Evolutionary conservation across 2,797 vertebrate genomes (phyloP), one percentile per base, ranked within the genome.

Genomic region (Cuniculus paca): DNA sequence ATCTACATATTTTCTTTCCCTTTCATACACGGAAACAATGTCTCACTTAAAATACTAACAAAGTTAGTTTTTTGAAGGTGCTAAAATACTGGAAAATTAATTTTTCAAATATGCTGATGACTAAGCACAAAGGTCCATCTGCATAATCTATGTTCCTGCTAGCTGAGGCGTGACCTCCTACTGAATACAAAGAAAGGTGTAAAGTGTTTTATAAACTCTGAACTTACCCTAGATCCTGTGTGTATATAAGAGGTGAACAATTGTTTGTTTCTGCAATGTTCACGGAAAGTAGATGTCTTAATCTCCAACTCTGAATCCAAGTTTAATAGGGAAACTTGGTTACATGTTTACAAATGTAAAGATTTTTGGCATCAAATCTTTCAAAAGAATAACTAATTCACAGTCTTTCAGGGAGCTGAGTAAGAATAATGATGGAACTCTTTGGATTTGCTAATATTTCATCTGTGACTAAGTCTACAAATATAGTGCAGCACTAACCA

Each of bases 1-100:
- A 81, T 86, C 52, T 20, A 54, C n/a, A 36, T 92, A 81, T 94
- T 82, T 20, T 63, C 14, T 31, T 94, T 42, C 45, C 12, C 83
- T 81, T 20, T 39, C 31, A 63, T 65, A 26, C 75, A 48, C 78
- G n/a, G 72, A 92, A 88, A 83, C 8, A 83, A 31, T 45, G 90
- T 95, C 48, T 91, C 22, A 63, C 79, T 95, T 95, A 92, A 92
- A 95, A 88, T 81, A 78, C 31, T 65, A 87, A 63, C 26, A 42
- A 77, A 84, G 60, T 48, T 22, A 84, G 60, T 48, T 22, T 77
- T 90, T 92, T 31, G 36, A 95, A 88, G 26, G 52, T 74, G 3
- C 8, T 61, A 36, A 91, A 80, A 86, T 72, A 72, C 19, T 45
- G 1, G 45, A 52, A 70, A 83, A 63, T 88, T 70, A 70, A 79